Percentiles rank a stretch among this genome's conserved stretches.
Evolutionary conservation across 1,140 invertebrate genomes (phyloP).

Genomic region (Aphelenchoides avenae): DNA sequence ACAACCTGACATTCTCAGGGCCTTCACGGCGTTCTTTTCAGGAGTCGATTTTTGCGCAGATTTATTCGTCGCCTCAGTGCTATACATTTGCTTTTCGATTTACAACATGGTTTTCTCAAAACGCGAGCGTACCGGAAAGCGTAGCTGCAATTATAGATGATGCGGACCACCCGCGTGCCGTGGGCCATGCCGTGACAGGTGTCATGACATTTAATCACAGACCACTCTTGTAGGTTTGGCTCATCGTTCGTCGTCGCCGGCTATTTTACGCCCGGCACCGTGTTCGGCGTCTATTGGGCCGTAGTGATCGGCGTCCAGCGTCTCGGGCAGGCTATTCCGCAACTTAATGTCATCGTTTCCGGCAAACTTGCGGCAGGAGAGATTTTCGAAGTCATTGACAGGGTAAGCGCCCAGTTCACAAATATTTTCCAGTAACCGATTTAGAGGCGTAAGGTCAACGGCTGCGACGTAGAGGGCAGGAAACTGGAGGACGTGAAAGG

Average conservation of each 20-base stretch:
- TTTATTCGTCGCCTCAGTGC: too few relatives aligned
- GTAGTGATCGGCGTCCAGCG: constrained; percentile 79
- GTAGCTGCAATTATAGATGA: too few relatives aligned
- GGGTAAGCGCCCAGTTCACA: constrained; percentile 58
- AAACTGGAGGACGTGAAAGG: background rate
- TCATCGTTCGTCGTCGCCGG: constrained; percentile 9
- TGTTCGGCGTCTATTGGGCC: constrained; percentile 58
- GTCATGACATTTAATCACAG: too few relatives aligned
- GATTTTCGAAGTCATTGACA: constrained; percentile 74
- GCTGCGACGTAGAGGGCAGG: constrained; percentile 1
- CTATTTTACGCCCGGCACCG: constrained; percentile 18
- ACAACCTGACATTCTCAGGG: too few relatives aligned
- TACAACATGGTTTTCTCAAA: too few relatives aligned
- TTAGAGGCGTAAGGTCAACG: constrained; percentile 62
- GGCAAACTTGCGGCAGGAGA: constrained; percentile 72
- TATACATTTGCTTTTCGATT: too few relatives aligned
- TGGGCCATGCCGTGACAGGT: too few relatives aligned
- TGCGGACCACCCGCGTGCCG: too few relatives aligned
- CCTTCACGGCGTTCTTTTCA: too few relatives aligned
- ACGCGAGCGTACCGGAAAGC: too few relatives aligned
- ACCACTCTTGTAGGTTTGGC: constrained; percentile 22
- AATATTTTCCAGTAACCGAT: constrained; percentile 69
- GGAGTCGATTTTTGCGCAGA: too few relatives aligned
- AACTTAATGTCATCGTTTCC: constrained; percentile 71
- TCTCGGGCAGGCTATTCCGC: constrained; percentile 76